These are phyloP conservation scores for human (Homo sapiens) DNA, from an alignment of 2,113 vertebrate genomes.

Conservation along the genomic window GRCh38 chr14:68749501-68750000, in stretches of 20 bases:
- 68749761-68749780: not conserved
- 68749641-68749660: not conserved
- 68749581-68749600: not conserved
- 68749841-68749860: not conserved
- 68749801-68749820: not conserved
- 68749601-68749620: not conserved
- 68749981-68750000: not conserved
- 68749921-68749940: not conserved
- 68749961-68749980: not conserved
- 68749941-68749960: not conserved
- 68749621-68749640: not conserved
- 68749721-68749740: not conserved
- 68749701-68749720: not conserved
- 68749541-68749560: not conserved
- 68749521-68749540: slow-evolving; percentile 10
- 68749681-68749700: not conserved
- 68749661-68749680: not conserved
- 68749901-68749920: not conserved
- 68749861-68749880: not conserved
- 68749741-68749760: not conserved
- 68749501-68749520: slow-evolving; percentile 14
- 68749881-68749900: not conserved
- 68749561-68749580: not conserved
- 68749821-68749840: not conserved
- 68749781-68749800: not conserved